Percentiles rank a stretch among this genome's conserved stretches.
Evolutionary conservation across 2,797 vertebrate species (phyloP).

Genomic region (Nannoperca obscura): DNA sequence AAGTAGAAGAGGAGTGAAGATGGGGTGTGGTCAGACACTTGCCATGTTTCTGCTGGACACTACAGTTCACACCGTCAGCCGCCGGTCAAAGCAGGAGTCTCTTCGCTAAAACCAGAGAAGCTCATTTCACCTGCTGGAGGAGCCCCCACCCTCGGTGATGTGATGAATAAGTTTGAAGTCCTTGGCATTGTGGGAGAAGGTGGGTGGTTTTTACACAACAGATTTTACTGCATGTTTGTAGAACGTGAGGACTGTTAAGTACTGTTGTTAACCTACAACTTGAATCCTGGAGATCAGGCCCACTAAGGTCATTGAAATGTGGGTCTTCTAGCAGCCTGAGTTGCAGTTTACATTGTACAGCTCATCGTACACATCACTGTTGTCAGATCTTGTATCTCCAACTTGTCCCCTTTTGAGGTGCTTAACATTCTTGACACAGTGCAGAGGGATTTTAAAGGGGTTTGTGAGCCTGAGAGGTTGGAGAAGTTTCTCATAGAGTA

Average conservation of each 20-base stretch:
- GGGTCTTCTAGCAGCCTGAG: neutral
- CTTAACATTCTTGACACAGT: neutral
- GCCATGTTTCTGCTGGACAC: constrained; percentile 64
- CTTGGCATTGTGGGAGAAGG: constrained; percentile 99
- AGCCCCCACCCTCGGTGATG: constrained; percentile 97
- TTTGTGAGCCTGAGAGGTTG: constrained; percentile 4
- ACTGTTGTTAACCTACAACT: constrained; percentile 7
- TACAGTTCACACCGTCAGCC: constrained; percentile 58
- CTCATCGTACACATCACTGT: constrained; percentile 7
- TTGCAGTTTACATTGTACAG: neutral
- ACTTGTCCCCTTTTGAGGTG: neutral
- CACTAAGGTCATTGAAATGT: neutral
- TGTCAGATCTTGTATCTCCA: neutral
- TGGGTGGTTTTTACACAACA: constrained; percentile 81
- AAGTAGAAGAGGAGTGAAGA: constrained; percentile 60
- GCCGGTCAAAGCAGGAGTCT: constrained; percentile 61
- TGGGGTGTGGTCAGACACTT: constrained; percentile 59
- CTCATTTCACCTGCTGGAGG: constrained; percentile 95
- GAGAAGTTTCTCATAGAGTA: constrained; percentile 1
- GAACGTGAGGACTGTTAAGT: constrained; percentile 4
- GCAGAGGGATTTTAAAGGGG: neutral
- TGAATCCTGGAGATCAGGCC: constrained; percentile 13
- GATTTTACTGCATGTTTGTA: constrained; percentile 31
- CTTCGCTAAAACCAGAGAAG: constrained; percentile 80
- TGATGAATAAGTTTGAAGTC: constrained; percentile 99